phyloP scores from a whole-genome alignment of 35 echinoderm and acorn worm species.

The Eucidaris tribuloides region DNA sequence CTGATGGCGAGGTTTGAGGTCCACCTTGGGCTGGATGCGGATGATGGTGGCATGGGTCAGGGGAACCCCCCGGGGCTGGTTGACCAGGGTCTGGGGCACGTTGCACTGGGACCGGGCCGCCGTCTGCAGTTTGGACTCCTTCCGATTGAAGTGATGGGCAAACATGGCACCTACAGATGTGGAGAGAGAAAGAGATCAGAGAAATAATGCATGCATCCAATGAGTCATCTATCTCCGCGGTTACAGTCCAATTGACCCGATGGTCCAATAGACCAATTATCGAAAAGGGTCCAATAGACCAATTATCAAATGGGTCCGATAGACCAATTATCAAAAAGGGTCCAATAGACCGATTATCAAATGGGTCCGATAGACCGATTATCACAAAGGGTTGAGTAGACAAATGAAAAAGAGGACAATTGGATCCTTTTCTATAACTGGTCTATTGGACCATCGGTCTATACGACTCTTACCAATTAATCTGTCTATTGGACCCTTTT shows the following conservation, averaged over 20 bases:
- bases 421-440: too few species aligned
- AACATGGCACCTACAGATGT: slow-evolving; percentile 60
- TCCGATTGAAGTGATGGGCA: slow-evolving; percentile 71
- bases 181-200: neutral
- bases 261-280: too few species aligned
- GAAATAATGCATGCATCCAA: neutral
- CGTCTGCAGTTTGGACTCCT: slow-evolving; percentile 20
- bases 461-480: neutral
- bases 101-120: slow-evolving; percentile 2
- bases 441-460: too few species aligned
- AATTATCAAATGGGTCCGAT: too few species aligned
- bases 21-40: slow-evolving; percentile 56
- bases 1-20: slow-evolving; percentile 41
- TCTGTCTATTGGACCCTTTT: too few species aligned
- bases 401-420: neutral
- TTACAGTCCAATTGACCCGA: neutral
- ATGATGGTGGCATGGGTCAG: slow-evolving; percentile 68
- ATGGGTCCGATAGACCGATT: too few species aligned
- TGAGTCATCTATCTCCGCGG: neutral
- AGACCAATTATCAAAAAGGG: too few species aligned
- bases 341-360: too few species aligned
- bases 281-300: too few species aligned
- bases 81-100: slow-evolving; percentile 18
- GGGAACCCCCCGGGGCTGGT: slow-evolving; percentile 71
- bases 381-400: too few species aligned